Conservation (phyloP, 2,797 vertebrate genomes). For the Gobio occitaniae region DNA sequence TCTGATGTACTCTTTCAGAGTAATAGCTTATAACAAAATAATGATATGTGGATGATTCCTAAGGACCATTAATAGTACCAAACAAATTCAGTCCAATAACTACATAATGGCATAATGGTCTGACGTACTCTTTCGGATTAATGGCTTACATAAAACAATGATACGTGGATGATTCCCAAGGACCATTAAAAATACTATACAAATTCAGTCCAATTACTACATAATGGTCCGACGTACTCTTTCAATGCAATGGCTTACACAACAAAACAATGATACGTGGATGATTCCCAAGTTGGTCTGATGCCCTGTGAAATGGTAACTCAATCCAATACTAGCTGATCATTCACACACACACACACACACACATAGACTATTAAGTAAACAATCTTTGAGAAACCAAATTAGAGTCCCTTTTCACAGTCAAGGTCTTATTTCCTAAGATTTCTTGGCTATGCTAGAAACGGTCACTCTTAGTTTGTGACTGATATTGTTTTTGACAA, state of each 20-base stretch:
- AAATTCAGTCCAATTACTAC: slow-evolving; percentile 18
- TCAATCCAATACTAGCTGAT: slow-evolving; percentile 47
- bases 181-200: background rate
- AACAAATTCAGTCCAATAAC: no score
- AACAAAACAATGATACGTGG: slow-evolving; percentile 37
- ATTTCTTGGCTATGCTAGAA: background rate
- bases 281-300: slow-evolving; percentile 49
- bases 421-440: slow-evolving; percentile 23
- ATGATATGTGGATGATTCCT: no score
- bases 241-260: slow-evolving; percentile 30
- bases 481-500: background rate
- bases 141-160: no score
- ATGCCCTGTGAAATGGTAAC: slow-evolving; percentile 41
- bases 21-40: no score
- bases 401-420: slow-evolving; percentile 4
- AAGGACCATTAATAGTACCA: no score
- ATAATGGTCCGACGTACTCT: slow-evolving; percentile 15
- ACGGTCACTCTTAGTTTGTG: background rate
- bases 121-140: no score
- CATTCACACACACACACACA: background rate
- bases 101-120: no score
- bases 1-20: no score
- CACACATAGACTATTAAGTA: slow-evolving; percentile 36
- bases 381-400: slow-evolving; percentile 34
- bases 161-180: no score